Base-by-base conservation (phyloP, 1,140 invertebrate genomes). In the Vanessa atalanta region DNA sequence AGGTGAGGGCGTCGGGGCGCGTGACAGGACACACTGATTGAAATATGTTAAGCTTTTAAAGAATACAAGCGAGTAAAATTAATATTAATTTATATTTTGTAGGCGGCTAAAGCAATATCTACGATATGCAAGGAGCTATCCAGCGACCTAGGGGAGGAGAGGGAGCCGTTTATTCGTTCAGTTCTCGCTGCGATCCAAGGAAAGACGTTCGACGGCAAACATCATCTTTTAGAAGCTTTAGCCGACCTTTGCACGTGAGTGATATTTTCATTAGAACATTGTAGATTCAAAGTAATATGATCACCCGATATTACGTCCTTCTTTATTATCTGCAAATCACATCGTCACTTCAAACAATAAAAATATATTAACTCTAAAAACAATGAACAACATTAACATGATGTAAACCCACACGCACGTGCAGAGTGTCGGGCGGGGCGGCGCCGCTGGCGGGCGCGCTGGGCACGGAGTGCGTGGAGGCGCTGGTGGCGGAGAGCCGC, bases 151-250 rank as follows among this genome's bases (percentile, higher is more conserved):
- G 93, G 94, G 13, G 93, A 94, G 8, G 94, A 97, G 70, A 91
- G 96, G 43, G 94, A 95, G 77, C 90, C 90, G 15, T 92, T 98
- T 12, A 89, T 98, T 3, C 94, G 93, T 43, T 94, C 97, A 61
- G 86, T 98, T 47, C 89, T 96, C 0, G 94, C 93, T 65, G 96
- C 96, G 2, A 92, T 98, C n/a, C 94, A 95, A 70, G 97, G 98
- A 7, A 95, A 97, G 82, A 98, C 97, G 0, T 99, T 97, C 95
- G 95, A 96, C 78, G 98, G 97, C 16, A 99, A 99, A 89, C 96
- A 98, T 80, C 94, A 95, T 69, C 85, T 98, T 9, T 83, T 98
- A 6, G 94, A 96, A 80, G 97, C 97, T 1, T 85, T 98, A 13
- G 94, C 96, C 31, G 95, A 94, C 20, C 93, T 98, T 26, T 96